phyloP scores from a whole-genome alignment of 2,113 vertebrate genomes.

The Litocranius walleri region DNA sequence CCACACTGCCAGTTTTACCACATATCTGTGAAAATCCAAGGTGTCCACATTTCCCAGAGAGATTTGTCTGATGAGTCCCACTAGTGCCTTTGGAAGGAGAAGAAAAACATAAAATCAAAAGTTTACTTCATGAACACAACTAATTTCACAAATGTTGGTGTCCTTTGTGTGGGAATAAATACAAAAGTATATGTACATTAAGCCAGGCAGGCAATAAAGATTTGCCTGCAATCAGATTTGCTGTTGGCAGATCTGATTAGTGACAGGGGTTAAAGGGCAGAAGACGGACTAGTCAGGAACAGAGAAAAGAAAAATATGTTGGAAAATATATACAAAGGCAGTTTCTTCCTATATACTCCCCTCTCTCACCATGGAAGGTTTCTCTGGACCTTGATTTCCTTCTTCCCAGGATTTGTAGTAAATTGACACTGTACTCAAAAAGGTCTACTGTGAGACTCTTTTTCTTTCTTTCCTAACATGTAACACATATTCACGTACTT shows the following conservation, averaged over 20 bases:
- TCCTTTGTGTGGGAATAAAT: neutral
- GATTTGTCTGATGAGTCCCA: slow-evolving; percentile 79
- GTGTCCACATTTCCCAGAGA: slow-evolving; percentile 76
- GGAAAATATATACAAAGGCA: neutral
- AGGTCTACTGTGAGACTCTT: neutral
- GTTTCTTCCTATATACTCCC: neutral
- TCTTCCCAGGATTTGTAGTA: neutral
- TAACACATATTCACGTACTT: neutral
- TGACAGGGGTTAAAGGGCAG: neutral
- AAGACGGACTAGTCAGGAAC: neutral
- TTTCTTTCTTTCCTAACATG: slow-evolving; percentile 2
- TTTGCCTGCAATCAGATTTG: neutral
- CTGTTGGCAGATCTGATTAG: neutral
- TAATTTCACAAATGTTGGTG: slow-evolving; percentile 6
- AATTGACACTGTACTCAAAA: neutral
- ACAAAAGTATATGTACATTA: neutral
- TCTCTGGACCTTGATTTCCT: neutral
- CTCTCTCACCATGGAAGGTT: neutral
- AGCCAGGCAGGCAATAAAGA: neutral
- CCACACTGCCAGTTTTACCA: slow-evolving; percentile 87
- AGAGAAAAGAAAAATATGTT: neutral
- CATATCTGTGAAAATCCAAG: slow-evolving; percentile 70
- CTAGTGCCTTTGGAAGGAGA: slow-evolving; percentile 64
- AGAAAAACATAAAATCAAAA: neutral
- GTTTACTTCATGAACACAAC: neutral